Percentiles rank a stretch among this genome's conserved stretches.
Conservation (phyloP, 2,113 vertebrate species). For the Ctenomys sociabilis region DNA sequence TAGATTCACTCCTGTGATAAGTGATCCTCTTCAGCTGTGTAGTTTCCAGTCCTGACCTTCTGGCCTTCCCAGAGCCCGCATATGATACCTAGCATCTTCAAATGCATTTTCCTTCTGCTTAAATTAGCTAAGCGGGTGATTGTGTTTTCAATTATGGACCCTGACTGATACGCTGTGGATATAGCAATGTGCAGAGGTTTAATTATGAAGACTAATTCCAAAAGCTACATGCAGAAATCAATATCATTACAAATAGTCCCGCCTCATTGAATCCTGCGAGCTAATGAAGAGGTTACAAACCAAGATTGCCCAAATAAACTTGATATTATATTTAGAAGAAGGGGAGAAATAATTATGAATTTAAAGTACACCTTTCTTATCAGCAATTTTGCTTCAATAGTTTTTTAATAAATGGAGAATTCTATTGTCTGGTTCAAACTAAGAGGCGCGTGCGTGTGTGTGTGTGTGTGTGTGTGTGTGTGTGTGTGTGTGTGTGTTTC, state of each 20-base stretch:
- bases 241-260: slow-evolving; percentile 51
- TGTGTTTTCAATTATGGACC: slow-evolving; percentile 69
- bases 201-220: slow-evolving; percentile 75
- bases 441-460: background rate
- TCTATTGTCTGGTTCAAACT: slow-evolving; percentile 23
- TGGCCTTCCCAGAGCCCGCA: background rate
- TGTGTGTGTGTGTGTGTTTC: background rate
- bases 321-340: slow-evolving; percentile 55
- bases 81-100: background rate
- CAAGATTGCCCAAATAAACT: slow-evolving; percentile 37
- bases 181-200: slow-evolving; percentile 52
- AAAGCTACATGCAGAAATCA: slow-evolving; percentile 65
- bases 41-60: background rate
- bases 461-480: slow-evolving; percentile 1
- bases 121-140: slow-evolving; percentile 55
- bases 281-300: slow-evolving; percentile 62
- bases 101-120: slow-evolving; percentile 60
- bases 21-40: no score
- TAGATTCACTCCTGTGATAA: no score
- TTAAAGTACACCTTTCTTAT: slow-evolving; percentile 41
- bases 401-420: slow-evolving; percentile 1
- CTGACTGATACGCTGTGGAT: slow-evolving; percentile 66
- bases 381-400: slow-evolving; percentile 40
- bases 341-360: slow-evolving; percentile 28
- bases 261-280: slow-evolving; percentile 51